These are phyloP conservation scores for Poecilus cupreus DNA, from an alignment of 2,888 invertebrate species.

Conservation along the genomic window DNA sequence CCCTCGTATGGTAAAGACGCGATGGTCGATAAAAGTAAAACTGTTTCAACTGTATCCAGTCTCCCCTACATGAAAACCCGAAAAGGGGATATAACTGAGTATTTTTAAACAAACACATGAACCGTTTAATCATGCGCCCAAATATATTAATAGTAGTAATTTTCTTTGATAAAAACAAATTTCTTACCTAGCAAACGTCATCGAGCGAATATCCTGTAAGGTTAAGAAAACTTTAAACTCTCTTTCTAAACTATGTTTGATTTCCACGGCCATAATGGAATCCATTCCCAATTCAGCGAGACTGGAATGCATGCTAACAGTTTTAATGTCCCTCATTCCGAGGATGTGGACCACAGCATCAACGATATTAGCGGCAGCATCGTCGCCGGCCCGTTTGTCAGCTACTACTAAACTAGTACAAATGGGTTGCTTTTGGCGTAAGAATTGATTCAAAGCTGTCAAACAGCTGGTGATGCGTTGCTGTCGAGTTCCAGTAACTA, in stretches of 20 bases:
- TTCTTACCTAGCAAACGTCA: conserved; percentile 82
- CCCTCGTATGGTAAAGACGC: too few relatives aligned
- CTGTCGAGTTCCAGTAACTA: conserved; percentile 79
- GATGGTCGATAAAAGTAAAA: too few relatives aligned
- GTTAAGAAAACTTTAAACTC: conserved; percentile 91
- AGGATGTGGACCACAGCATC: conserved; percentile 81
- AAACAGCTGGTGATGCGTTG: conserved; percentile 81
- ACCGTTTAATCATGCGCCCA: too few relatives aligned
- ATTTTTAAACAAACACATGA: too few relatives aligned
- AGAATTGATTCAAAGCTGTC: conserved; percentile 79
- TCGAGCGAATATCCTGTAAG: conserved; percentile 87
- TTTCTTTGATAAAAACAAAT: too few relatives aligned
- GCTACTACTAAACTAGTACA: conserved; percentile 92
- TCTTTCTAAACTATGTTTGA: conserved; percentile 92
- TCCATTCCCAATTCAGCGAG: conserved; percentile 97
- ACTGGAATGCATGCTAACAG: conserved; percentile 81
- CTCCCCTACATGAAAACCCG: too few relatives aligned
- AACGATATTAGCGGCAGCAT: conserved; percentile 80
- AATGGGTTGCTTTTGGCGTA: conserved; percentile 80
- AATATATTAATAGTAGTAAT: too few relatives aligned
- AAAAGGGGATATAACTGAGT: too few relatives aligned
- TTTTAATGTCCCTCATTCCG: conserved; percentile 81
- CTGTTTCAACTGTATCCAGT: too few relatives aligned
- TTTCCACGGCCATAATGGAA: conserved; percentile 97
- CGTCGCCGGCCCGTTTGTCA: conserved; percentile 81